These are phyloP conservation scores for Odobenus rosmarus DNA, from an alignment of 2,113 vertebrate species.

Conservation along the genomic window DNA sequence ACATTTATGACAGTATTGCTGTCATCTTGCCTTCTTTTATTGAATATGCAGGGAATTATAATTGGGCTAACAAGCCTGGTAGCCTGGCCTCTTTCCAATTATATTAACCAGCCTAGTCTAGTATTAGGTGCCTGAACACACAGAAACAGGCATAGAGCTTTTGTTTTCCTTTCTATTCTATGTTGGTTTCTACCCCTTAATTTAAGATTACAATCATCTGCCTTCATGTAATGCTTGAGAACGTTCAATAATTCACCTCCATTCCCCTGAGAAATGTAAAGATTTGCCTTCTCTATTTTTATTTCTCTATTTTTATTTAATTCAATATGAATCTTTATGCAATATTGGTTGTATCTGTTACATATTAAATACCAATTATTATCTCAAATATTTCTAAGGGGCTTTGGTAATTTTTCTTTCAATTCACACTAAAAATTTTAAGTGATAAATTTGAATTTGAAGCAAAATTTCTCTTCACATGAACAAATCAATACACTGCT, in stretches of 20 bases:
- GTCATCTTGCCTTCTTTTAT: constrained; percentile 85
- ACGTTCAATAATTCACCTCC: neutral
- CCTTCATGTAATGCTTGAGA: neutral
- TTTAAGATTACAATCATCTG: neutral
- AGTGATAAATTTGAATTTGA: neutral
- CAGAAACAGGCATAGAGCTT: constrained; percentile 5
- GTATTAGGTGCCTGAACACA: constrained; percentile 78
- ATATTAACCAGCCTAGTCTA: constrained; percentile 80
- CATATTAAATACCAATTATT: neutral
- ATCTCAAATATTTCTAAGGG: neutral
- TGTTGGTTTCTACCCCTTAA: constrained; percentile 33
- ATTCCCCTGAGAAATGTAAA: neutral
- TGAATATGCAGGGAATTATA: constrained; percentile 85
- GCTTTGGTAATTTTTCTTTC: neutral
- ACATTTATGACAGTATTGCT: constrained; percentile 87
- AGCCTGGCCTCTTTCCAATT: constrained; percentile 85
- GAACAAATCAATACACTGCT: neutral
- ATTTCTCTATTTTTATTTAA: neutral
- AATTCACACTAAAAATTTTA: neutral
- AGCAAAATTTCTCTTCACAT: neutral
- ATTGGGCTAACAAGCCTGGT: constrained; percentile 86
- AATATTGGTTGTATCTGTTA: neutral
- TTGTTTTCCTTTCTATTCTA: constrained; percentile 66
- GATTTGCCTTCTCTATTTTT: neutral
- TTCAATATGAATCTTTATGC: neutral